Percentiles rank a stretch among this genome's conserved stretches.
Evolutionary conservation across 92 coral and sea anemone species (phyloP).

Genomic region (Siderastrea siderea): DNA sequence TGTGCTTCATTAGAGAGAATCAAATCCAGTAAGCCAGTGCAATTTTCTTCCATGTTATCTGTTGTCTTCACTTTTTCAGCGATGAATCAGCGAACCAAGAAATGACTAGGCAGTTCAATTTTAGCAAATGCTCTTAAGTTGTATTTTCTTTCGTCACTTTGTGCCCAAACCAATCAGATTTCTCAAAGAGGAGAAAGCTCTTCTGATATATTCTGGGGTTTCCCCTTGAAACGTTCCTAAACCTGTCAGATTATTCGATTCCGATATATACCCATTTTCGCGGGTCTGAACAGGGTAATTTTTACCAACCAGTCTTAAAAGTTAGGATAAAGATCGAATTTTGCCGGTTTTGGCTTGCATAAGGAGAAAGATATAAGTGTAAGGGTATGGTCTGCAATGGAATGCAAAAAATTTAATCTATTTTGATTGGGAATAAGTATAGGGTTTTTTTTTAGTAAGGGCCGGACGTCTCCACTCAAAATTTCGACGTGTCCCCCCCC

Average conservation of each 20-base stretch:
- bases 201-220: not conserved
- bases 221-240: constrained; percentile 9
- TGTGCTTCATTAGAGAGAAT: not conserved
- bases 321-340: no score
- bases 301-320: no score
- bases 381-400: no score
- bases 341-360: no score
- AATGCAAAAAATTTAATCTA: no score
- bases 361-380: no score
- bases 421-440: no score
- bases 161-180: constrained; percentile 14
- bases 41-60: constrained; percentile 17
- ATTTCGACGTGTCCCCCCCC: no score
- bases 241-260: not conserved
- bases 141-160: not conserved
- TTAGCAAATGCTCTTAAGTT: not conserved
- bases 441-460: no score
- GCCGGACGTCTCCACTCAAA: no score
- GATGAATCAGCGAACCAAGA: not conserved
- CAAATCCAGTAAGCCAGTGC: not conserved
- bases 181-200: not conserved
- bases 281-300: no score
- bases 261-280: not conserved
- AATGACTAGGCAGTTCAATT: not conserved
- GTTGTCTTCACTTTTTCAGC: no score